Conservation (phyloP, 1,140 invertebrate genomes). For the Ceratosolen fusciceps region DNA sequence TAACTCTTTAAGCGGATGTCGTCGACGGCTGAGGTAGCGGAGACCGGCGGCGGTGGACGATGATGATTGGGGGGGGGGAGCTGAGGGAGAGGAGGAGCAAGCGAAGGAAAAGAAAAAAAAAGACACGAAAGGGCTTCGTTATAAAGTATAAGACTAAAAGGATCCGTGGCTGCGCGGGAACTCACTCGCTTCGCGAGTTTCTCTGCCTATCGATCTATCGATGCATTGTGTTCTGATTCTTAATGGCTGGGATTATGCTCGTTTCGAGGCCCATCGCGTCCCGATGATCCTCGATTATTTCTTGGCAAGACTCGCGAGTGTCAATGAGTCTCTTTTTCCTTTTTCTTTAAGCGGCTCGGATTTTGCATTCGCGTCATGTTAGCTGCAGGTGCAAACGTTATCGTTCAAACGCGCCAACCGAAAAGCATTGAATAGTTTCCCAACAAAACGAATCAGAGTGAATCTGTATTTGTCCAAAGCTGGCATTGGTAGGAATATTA, state of each 20-base stretch:
- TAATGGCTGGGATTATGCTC: not conserved
- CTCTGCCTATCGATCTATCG: not conserved
- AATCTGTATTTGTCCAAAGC: no score
- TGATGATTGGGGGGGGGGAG: no score
- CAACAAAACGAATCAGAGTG: not conserved
- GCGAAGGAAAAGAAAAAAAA: not conserved
- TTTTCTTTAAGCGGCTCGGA: not conserved
- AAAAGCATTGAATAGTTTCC: not conserved
- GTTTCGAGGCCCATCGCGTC: not conserved
- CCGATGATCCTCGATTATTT: not conserved
- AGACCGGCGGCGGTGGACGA: no score
- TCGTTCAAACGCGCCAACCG: not conserved
- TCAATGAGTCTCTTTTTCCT: not conserved
- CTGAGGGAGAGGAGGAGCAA: not conserved
- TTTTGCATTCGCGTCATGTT: not conserved
- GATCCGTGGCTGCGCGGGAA: not conserved
- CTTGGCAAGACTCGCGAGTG: not conserved
- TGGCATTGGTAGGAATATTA: no score
- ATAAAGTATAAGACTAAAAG: not conserved
- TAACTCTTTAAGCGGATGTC: not conserved
- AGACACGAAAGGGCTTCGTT: constrained; percentile 12
- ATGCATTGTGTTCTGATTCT: not conserved
- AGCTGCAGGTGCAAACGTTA: not conserved
- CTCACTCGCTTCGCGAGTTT: not conserved
- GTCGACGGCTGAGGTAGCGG: not conserved